Evolutionary conservation across 2,888 invertebrate species (phyloP), one percentile per base, ranked within the genome.

Genomic region (Micoletzkya japonica): DNA sequence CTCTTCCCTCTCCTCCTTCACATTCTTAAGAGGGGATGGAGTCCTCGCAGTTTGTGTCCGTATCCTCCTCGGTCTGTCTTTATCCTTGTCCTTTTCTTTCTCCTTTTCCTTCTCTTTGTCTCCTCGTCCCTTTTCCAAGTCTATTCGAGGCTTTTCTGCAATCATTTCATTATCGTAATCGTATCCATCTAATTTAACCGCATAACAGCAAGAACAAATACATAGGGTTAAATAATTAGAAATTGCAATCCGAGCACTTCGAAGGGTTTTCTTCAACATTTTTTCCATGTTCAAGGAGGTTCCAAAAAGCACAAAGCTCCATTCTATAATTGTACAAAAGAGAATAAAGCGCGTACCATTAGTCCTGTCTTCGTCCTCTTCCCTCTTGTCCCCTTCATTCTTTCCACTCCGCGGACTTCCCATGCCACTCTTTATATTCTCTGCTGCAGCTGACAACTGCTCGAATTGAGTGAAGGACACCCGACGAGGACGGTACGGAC

Each of bases 401-500:
- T 30, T 57, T 20, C 20, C 44, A 10, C 44, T 44, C 20, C 10
- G 20, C 44, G 56, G n/a, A 32, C 57, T 20, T 57, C 57, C 57
- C 36, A 17, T 2, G 24, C 28, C 1, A 30, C 2, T 1, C n/a
- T n/a, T n/a, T n/a, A n/a, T n/a, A n/a, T n/a, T 26, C 28, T 32
- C 32, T 2, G 32, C 32, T 14, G 14, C 32, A n/a, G 28, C 24
- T n/a, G 28, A 30, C 20, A 28, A 28, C 63, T 63, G 63, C 26
- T 64, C 63, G 20, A 2, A n/a, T 36, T 64, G 63, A 4, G 63
- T 49, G 63, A 64, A 64, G 24, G 63, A 64, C 17, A 64, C 32
- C 17, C 52, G 17, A 17, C 64, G 32, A 32, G 50, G 64, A 14
- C 64, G 10, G 14, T 63, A 63, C 24, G 6, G 4, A 7, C 49